Evolutionary conservation across 2,888 invertebrate species (phyloP), one percentile per base, ranked within the genome.

Genomic region (Abscondita cerata): DNA sequence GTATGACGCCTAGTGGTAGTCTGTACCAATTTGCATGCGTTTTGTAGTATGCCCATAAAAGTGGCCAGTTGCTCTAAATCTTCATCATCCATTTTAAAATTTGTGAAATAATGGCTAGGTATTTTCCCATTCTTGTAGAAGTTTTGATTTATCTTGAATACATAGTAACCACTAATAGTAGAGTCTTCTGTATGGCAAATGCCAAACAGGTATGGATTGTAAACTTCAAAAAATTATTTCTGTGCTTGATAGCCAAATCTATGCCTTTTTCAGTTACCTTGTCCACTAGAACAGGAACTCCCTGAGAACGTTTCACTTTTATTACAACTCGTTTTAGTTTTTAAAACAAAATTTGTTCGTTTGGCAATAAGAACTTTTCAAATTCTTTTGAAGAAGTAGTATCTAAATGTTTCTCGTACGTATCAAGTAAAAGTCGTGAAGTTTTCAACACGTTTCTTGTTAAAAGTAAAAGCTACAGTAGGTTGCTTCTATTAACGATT

Each of bases 1-100:
- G 66, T 40, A 64, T 66, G 15, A 66, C 50, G 51, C 66, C 68
- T 16, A 38, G 48, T 25, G 64, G 64, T 48, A 68, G 48, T 33
- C 62, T 54, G 33, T 59, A 66, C 55, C 52, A 66, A 44, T 62
- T 64, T 8, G 15, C 12, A 36, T 65, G 64, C 8, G 65, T 67
- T 52, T 36, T 5, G 36, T 33, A 25, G 12, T 15, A 15, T 13
- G 31, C 36, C 36, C 36, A 36, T 36, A 36, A 36, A 36, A 12
- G 36, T n/a, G 2, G 36, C 36, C 12, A 36, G 11, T 11, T 36
- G 36, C 12, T 36, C 36, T 12, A 36, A n/a, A 2, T 36, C 36
- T 36, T 36, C 36, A 11, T 36, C 11, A 9, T 12, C 36, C n/a
- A 36, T 36, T 12, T 36, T 36, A n/a, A n/a, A n/a, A n/a, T n/a